phyloP scores from a whole-genome alignment of 2,113 vertebrate genomes.

The Coregonus clupeaformis region DNA sequence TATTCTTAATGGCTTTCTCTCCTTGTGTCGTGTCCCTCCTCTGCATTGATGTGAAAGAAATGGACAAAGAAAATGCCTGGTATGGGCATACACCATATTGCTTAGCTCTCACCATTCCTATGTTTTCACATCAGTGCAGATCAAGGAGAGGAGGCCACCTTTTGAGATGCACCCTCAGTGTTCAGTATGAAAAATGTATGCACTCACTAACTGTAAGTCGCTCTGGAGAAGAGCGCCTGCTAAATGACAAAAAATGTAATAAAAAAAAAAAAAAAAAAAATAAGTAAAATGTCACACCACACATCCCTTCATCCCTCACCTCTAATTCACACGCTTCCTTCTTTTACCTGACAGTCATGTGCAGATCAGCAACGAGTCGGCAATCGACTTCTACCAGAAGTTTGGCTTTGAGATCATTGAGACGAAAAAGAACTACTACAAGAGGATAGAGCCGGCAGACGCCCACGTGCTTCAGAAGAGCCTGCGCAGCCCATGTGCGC shows the following conservation, averaged over 20 bases:
- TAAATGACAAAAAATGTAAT: too few species aligned
- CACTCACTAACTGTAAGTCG: too few species aligned
- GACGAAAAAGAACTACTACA: constrained; percentile 99
- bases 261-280: too few species aligned
- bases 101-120: too few species aligned
- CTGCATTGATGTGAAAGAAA: too few species aligned
- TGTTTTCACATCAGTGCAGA: too few species aligned
- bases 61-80: not conserved
- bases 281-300: not conserved
- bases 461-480: constrained; percentile 99
- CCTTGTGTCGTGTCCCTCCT: too few species aligned
- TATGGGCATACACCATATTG: too few species aligned
- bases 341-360: constrained; percentile 82
- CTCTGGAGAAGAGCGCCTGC: too few species aligned
- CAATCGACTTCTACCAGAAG: constrained; percentile 98
- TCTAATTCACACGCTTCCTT: not conserved
- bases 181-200: too few species aligned
- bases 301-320: not conserved
- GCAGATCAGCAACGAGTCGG: constrained; percentile 99
- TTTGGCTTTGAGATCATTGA: constrained; percentile 99
- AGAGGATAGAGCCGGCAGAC: constrained; percentile 99
- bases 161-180: not conserved
- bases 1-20: not conserved
- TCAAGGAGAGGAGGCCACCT: too few species aligned
- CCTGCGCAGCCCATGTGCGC: constrained; percentile 83